These are phyloP conservation scores for Nyctibius grandis DNA, from an alignment of 2,797 vertebrate species.

Conservation along the genomic window DNA sequence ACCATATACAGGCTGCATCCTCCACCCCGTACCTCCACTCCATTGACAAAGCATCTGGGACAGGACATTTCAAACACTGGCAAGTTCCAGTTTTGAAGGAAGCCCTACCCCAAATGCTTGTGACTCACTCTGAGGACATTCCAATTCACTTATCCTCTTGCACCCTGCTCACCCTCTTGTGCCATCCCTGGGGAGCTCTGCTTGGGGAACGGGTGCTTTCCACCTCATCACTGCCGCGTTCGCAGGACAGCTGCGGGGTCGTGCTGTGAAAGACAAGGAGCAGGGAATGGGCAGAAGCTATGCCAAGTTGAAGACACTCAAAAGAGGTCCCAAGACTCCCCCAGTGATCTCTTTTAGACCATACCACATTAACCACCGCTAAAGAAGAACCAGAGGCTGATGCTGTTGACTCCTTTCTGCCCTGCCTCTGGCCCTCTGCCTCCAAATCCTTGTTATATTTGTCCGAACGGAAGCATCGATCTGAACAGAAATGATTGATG, in stretches of 20 bases:
- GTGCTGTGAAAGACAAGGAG: background rate
- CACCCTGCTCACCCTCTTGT: background rate
- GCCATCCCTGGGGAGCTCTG: background rate
- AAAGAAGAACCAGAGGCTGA: background rate
- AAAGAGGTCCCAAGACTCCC: background rate
- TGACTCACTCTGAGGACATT: background rate
- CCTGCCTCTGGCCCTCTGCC: background rate
- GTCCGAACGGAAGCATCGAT: background rate
- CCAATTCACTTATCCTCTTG: background rate
- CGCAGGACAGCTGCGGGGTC: background rate
- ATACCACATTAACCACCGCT: background rate
- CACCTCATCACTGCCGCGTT: accelerated
- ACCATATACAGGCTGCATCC: background rate
- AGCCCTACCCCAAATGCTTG: accelerated
- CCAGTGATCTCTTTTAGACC: background rate
- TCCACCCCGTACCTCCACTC: background rate
- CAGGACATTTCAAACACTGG: background rate
- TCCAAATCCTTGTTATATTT: conserved; percentile 1
- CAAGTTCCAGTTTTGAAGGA: background rate
- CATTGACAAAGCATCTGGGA: background rate
- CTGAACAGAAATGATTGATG: background rate
- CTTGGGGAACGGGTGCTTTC: background rate
- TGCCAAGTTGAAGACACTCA: background rate
- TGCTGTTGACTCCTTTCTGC: background rate
- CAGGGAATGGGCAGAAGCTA: background rate